Evolutionary conservation across 1,140 invertebrate genomes (phyloP).

Genomic region (Myzus persicae): DNA sequence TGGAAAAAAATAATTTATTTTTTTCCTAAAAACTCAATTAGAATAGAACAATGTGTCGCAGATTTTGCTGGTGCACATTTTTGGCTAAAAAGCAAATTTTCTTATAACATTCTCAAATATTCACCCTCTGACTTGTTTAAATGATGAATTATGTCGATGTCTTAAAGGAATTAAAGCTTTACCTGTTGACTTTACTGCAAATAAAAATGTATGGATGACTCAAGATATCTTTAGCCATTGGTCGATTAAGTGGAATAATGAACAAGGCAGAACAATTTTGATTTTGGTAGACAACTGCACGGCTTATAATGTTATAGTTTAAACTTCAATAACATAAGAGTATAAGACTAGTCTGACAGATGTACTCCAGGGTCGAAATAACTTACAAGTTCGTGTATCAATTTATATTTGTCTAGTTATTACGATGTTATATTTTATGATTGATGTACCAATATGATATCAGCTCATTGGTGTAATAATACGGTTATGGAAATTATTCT

Average conservation of each 20-base stretch:
- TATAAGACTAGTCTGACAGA: neutral
- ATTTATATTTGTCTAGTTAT: neutral
- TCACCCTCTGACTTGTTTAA: no score
- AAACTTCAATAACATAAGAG: no score
- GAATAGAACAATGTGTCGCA: no score
- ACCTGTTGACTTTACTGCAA: neutral
- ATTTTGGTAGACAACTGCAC: no score
- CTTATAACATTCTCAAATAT: no score
- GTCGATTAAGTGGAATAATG: neutral
- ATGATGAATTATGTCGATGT: neutral
- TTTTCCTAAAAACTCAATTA: no score
- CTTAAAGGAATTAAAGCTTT: slow-evolving; percentile 36
- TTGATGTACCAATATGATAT: neutral
- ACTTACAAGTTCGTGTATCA: neutral
- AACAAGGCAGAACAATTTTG: neutral
- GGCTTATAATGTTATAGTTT: no score
- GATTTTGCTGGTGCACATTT: no score
- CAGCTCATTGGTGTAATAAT: neutral
- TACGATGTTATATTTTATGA: neutral
- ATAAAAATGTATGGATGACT: neutral
- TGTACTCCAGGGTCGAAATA: neutral
- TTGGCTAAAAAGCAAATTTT: no score
- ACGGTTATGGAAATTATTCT: neutral
- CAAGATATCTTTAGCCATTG: neutral
- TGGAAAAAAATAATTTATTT: no score